Evolutionary conservation across 2,888 invertebrate genomes (phyloP).

Genomic region (Eubasilissa splendida): DNA sequence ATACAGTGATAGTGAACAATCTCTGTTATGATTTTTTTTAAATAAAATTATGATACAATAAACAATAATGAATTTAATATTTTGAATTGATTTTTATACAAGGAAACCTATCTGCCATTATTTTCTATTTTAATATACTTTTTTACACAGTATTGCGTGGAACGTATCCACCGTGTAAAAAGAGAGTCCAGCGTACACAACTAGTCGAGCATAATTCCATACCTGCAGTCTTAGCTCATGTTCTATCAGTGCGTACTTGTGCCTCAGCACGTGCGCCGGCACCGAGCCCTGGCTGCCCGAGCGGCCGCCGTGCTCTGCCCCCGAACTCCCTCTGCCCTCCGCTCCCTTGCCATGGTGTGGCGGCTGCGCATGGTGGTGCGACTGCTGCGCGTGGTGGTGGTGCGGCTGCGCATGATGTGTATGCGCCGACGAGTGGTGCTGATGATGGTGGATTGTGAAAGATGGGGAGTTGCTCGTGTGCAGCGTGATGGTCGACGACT

Average conservation of each 20-base stretch:
- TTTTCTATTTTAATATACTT: no score
- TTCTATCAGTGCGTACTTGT: conserved; percentile 71
- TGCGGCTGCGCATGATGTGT: conserved; percentile 61
- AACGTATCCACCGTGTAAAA: no score
- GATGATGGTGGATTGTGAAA: conserved; percentile 49
- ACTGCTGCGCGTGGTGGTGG: conserved; percentile 62
- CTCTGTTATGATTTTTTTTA: no score
- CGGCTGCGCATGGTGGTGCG: conserved; percentile 59
- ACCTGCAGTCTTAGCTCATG: conserved; percentile 71
- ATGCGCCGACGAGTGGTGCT: conserved; percentile 60
- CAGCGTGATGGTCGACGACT: conserved; percentile 46
- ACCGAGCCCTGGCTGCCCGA: no score
- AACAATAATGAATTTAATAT: no score
- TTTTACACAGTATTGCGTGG: no score
- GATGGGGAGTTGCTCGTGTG: conserved; percentile 48
- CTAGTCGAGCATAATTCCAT: neutral
- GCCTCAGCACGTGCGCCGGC: conserved; percentile 61
- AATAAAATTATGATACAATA: no score
- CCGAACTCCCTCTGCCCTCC: neutral
- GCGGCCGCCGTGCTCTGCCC: conserved; percentile 4
- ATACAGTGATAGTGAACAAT: no score
- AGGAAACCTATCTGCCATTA: no score
- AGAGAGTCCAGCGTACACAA: no score
- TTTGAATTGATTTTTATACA: no score
- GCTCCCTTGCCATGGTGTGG: neutral